A percentile compares a stretch with the other conserved stretches of the same genome.
These are phyloP conservation scores for Etheostoma cragini DNA, from an alignment of 2,113 vertebrate species.

Conservation along the genomic window DNA sequence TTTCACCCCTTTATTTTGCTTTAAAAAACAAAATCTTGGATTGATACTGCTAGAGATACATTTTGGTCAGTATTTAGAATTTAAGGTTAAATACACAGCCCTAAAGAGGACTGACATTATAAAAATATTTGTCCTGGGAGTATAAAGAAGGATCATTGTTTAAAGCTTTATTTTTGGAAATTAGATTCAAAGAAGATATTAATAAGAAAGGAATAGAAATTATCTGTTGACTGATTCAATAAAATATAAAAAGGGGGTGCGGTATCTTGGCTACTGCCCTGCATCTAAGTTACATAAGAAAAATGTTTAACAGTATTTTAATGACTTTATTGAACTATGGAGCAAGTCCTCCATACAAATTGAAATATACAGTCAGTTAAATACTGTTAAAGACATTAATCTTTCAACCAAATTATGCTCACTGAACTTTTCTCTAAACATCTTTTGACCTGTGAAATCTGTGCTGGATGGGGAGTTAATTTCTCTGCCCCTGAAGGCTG, in stretches of 20 bases:
- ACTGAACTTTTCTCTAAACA: not conserved
- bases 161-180: not conserved
- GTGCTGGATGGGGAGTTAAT: not conserved
- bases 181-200: not conserved
- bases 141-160: not conserved
- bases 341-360: not conserved
- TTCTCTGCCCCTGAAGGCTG: slow-evolving; percentile 24
- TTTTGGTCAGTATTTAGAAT: not conserved
- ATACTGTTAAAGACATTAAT: not conserved
- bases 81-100: not conserved
- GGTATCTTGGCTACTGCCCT: not conserved
- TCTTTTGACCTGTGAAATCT: slow-evolving; percentile 1
- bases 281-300: not conserved
- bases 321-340: not conserved
- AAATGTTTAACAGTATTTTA: not conserved
- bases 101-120: not conserved
- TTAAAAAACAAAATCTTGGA: not conserved
- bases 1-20: too few relatives aligned
- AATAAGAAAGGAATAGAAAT: not conserved
- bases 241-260: not conserved
- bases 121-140: not conserved
- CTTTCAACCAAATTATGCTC: not conserved
- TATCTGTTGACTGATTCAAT: not conserved
- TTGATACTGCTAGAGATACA: not conserved
- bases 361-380: not conserved